Evolutionary conservation across 2,888 invertebrate species (phyloP), one percentile per base, ranked within the genome.

Genomic region (Diarsia dahlii): DNA sequence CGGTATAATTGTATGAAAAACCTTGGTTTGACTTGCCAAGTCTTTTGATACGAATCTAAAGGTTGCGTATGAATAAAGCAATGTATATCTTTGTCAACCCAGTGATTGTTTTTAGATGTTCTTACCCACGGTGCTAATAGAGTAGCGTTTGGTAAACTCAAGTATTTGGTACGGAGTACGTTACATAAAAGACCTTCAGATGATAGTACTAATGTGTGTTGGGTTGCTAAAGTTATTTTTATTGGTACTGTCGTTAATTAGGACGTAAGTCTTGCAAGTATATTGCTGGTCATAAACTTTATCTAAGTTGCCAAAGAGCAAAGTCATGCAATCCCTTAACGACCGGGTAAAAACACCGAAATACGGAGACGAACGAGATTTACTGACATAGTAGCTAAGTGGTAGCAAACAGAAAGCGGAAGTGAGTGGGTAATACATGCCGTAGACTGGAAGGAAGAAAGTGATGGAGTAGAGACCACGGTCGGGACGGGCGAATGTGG

Each of bases 41-140:
- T 88, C 39, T 91, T 92, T 90, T 90, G 95, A 95, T 95, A 93
- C 74, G 45, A 88, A 95, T 95, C 95, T 95, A 87, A 92, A 95
- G 94, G 94, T 94, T 95, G 95, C 93, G 92, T 89, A 92, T 87
- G 87, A 87, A 82, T 88, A 85, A 84, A 58, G 86, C 84, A 88
- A 87, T 86, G 84, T 78, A 71, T 82, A 86, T 77, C 76, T 86
- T 88, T 87, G 87, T 87, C 87, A 88, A 88, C 84, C 50, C 28
- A 20, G 64, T 54, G 60, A 87, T 88, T 86, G 88, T 87, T 80
- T 82, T 73, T 73, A 78, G 64, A 70, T 72, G 72, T 83, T 73
- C 67, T 79, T 84, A 82, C 84, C 75, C 84, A 85, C 84, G 79
- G 83, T 63, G 76, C 4, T 76, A 82, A 82, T 82, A 54, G 71